These are phyloP conservation scores for Crypturellus undulatus DNA, from an alignment of 2,113 vertebrate genomes.

Conservation along the genomic window DNA sequence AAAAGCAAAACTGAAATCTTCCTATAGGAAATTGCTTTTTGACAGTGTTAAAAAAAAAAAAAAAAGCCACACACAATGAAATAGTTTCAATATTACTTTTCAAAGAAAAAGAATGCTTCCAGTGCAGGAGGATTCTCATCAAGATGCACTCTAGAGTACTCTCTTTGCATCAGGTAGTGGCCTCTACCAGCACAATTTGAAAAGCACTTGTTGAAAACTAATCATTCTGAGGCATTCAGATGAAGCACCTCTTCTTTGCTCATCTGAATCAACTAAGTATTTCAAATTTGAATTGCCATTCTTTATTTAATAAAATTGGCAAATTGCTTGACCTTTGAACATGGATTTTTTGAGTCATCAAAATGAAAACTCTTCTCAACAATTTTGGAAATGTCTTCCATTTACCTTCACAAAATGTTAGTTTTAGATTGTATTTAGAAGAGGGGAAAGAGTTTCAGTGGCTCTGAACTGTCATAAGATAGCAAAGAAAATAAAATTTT, in stretches of 20 bases:
- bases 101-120: rapidly evolving
- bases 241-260: background rate
- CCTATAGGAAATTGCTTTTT: background rate
- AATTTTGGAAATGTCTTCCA: background rate
- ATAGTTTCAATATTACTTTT: background rate
- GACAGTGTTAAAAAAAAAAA: background rate
- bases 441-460: background rate
- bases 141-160: background rate
- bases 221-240: background rate
- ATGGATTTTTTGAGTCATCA: background rate
- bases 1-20: rapidly evolving
- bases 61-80: background rate
- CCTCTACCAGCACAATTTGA: background rate
- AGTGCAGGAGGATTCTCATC: background rate
- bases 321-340: background rate
- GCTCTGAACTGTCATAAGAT: background rate
- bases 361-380: background rate
- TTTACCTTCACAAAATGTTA: background rate
- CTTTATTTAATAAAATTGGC: background rate
- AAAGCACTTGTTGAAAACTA: background rate
- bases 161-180: background rate
- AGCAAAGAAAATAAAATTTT: background rate
- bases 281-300: background rate
- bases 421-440: background rate
- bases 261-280: background rate